Base-by-base conservation (phyloP, 2,888 invertebrate species). In the Barypeithes pellucidus region DNA sequence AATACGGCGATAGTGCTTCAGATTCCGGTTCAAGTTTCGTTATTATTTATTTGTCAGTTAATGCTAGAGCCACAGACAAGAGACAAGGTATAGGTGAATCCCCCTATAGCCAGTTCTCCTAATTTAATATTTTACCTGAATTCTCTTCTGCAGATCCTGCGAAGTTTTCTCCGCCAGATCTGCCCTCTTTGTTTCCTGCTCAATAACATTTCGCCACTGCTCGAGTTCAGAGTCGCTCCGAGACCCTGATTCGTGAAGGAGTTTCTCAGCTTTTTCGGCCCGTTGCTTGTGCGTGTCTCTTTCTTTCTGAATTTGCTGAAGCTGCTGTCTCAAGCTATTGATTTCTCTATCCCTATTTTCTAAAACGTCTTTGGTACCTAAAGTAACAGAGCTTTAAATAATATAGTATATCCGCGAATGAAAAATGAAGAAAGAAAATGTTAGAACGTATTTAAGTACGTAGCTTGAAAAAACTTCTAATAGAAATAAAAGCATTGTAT, bases 131-230 rank as follows among this genome's bases (percentile, higher is more conserved):
- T 43, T 29, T 67, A 68, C 75, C 85, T 95, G 94, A 79, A 94
- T 90, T 76, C 93, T 91, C 82, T 94, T 94, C 82, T 93, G 93
- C 81, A 94, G 89, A 83, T 95, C 95, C 74, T 90, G 89, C 4
- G 93, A 89, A n/a, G 93, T 92, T 85, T 90, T 91, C 82, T 95
- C 95, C 0, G 95, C 94, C 79, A 91, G 90, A 78, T 94, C 94
- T 2, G 94, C 94, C 80, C 94, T 90, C 39, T 90, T 89, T 78
- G 94, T 94, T 84, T 94, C 94, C 62, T 91, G 90, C 81, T 95
- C 94, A 36, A 93, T 92, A 9, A 92, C 91, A 78, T 93, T 93
- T 54, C 93, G 89, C 93, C 94, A 94, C 82, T 95, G 95, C 45
- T 94, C 94, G 74, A 94, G 86, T 82, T 95, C 94, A 0, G 87